Base-by-base conservation (phyloP, 2,888 invertebrate species). In the Plutella xylostella region DNA sequence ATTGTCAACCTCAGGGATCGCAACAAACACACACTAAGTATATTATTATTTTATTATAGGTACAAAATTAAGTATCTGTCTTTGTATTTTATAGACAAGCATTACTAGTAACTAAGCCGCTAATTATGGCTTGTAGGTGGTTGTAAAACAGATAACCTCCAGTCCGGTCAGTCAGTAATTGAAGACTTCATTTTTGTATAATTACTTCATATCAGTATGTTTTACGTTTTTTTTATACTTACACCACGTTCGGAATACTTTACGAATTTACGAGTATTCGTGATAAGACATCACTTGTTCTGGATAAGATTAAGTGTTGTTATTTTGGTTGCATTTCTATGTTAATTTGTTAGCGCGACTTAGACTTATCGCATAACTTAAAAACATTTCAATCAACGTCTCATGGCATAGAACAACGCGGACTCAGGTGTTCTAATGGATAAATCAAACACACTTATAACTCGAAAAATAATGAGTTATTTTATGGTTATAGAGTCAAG, bases 1-100 rank as follows among this genome's bases (percentile, higher is more conserved):
- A 65, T 69, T 72, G 71, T 74, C 68, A 66, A 58, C 56, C 58
- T 73, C 69, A 72, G 72, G 66, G 62, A 75, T 72, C 61, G 59
- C 61, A 67, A 62, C 61, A 59, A 53, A 55, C 54, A 55, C 31
- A 42, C 34, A 61, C n/a, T n/a, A n/a, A n/a, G n/a, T n/a, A 60
- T 64, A 66, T 68, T 67, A 68, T n/a, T n/a, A n/a, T n/a, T n/a
- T n/a, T n/a, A n/a, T n/a, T n/a, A n/a, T n/a, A n/a, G n/a, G n/a
- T 64, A 65, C 60, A 58, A 64, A 69, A 68, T 68, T 67, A 63
- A 30, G 15, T 30, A 42, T 30, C 22, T n/a, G 7, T 22, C 15
- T 25, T 14, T 4, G 14, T 20, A 44, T 35, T 42, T 47, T 33
- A 50, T 42, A 46, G 42, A 18, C 45, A 17, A 45, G 43, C 45